A percentile compares a stretch with the other conserved stretches of the same genome.
These are phyloP conservation scores for Agonopterix subpropinquella DNA, from an alignment of 2,888 invertebrate genomes.

Conservation along the genomic window DNA sequence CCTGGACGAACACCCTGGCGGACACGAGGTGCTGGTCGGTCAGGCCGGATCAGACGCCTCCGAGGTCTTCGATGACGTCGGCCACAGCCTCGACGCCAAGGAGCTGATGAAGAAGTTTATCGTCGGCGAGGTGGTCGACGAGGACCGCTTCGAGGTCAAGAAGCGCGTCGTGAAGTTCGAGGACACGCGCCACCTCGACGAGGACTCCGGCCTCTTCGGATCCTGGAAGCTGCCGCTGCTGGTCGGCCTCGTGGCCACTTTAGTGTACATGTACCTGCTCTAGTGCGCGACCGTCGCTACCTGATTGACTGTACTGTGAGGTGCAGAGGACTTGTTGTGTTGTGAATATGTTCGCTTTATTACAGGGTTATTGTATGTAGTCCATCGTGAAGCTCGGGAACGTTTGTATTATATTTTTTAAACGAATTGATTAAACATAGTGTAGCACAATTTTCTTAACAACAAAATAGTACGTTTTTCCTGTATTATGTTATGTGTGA, in stretches of 20 bases:
- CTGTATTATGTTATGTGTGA: no score
- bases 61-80: conserved; percentile 98
- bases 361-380: no score
- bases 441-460: no score
- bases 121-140: conserved; percentile 86
- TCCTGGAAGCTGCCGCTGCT: conserved; percentile 80
- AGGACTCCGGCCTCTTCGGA: conserved; percentile 39
- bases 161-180: conserved; percentile 32
- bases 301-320: no score
- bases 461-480: no score
- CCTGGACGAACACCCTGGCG: conserved; percentile 90
- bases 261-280: conserved; percentile 79
- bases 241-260: conserved; percentile 77
- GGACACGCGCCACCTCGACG: conserved; percentile 17
- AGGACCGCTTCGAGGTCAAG: conserved; percentile 65
- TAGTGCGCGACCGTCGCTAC: conserved; percentile 17
- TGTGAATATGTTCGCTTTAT: no score
- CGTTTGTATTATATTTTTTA: no score
- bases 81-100: conserved; percentile 96
- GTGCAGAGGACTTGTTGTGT: no score
- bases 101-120: conserved; percentile 92
- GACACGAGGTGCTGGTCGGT: conserved; percentile 93
- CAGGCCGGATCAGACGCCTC: conserved; percentile 92
- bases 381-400: no score
- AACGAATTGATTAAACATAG: no score